Conservation (phyloP, 2,888 invertebrate genomes). For the Melipona bicolor region DNA sequence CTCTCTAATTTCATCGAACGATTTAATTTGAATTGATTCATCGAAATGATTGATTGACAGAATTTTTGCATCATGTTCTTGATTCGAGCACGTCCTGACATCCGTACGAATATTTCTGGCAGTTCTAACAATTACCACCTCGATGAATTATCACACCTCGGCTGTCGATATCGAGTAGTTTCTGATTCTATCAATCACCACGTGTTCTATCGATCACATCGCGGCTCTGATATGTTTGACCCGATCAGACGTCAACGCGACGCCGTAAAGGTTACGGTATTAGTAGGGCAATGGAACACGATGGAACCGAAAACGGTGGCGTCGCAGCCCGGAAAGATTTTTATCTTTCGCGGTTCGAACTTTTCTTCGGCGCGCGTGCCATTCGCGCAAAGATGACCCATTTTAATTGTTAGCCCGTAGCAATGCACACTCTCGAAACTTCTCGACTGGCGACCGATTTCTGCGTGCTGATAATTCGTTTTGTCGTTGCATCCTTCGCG, state of each 20-base stretch:
- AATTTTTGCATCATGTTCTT: not conserved
- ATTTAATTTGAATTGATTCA: too few relatives aligned
- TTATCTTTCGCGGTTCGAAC: not conserved
- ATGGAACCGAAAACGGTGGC: not conserved
- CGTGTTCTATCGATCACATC: not conserved
- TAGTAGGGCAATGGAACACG: too few relatives aligned
- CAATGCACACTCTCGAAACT: not conserved
- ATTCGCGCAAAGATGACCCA: not conserved
- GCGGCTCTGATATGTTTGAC: not conserved
- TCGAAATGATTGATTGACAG: too few relatives aligned
- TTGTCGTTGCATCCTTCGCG: not conserved
- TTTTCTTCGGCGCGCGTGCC: not conserved
- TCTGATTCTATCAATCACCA: not conserved
- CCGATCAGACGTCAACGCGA: too few relatives aligned
- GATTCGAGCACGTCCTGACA: not conserved
- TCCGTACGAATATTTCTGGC: too few relatives aligned
- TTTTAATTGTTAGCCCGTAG: conserved; percentile 5
- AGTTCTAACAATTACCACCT: not conserved
- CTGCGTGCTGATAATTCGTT: not conserved
- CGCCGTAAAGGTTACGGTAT: not conserved
- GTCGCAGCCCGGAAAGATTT: not conserved
- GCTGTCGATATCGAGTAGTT: not conserved
- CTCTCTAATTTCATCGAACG: too few relatives aligned
- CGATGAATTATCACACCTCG: not conserved
- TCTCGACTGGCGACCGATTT: not conserved